phyloP scores from a whole-genome alignment of 2,888 invertebrate species.

The Drosophila borborema region DNA sequence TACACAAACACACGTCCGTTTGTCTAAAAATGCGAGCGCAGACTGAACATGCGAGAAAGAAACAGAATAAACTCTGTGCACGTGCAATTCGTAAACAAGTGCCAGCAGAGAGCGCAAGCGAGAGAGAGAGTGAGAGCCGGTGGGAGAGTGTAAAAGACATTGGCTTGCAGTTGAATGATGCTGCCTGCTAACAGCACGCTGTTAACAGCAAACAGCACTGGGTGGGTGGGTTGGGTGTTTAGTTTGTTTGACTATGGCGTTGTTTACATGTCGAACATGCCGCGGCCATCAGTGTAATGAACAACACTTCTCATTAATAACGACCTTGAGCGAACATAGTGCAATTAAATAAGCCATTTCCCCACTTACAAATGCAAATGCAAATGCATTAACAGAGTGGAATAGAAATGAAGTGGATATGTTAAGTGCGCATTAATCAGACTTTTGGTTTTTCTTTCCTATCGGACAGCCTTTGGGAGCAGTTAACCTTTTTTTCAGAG shows the following conservation, averaged over 20 bases:
- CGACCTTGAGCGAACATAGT: constrained; percentile 41
- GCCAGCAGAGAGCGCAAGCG: constrained; percentile 34
- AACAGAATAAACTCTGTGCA: constrained; percentile 50
- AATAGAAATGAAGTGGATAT: constrained; percentile 15
- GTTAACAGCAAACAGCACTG: constrained; percentile 44
- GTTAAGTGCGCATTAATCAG: constrained; percentile 33
- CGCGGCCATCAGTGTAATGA: constrained; percentile 44
- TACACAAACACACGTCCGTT: constrained; percentile 59
- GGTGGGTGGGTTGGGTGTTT: constrained; percentile 1
- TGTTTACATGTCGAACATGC: constrained; percentile 35
- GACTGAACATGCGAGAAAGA: constrained; percentile 62
- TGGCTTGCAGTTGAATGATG: constrained; percentile 28
- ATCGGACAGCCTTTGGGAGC: background rate
- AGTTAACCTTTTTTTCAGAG: constrained; percentile 3
- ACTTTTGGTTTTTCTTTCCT: background rate
- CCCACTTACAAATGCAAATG: constrained; percentile 5
- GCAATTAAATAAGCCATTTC: constrained; percentile 46
- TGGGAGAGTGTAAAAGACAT: constrained; percentile 7
- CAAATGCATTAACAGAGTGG: constrained; percentile 28
- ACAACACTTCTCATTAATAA: constrained; percentile 43
- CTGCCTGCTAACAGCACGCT: constrained; percentile 48
- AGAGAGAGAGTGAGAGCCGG: constrained; percentile 4
- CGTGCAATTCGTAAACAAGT: constrained; percentile 74
- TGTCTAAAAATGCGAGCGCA: constrained; percentile 57
- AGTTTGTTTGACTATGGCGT: background rate